phyloP scores from a whole-genome alignment of 2,113 vertebrate species.

The Fulmarus glacialis region DNA sequence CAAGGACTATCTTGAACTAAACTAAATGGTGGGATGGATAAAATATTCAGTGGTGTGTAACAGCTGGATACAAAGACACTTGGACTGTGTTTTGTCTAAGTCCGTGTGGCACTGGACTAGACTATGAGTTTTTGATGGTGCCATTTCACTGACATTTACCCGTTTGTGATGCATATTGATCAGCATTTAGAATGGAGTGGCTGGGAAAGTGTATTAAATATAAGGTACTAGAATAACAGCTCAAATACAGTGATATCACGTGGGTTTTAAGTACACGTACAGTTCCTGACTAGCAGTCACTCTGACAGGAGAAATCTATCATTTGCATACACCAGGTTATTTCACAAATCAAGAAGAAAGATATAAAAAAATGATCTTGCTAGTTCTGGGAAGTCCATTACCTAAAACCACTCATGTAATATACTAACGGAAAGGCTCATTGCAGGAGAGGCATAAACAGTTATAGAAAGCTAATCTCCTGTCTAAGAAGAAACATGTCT shows the following conservation, averaged over 20 bases:
- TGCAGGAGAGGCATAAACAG: neutral
- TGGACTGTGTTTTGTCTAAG: neutral
- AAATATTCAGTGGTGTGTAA: neutral
- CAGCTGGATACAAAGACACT: neutral
- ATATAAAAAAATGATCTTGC: neutral
- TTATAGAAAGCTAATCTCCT: neutral
- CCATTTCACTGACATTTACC: neutral
- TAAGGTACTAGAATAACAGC: neutral
- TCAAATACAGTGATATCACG: neutral
- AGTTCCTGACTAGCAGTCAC: neutral
- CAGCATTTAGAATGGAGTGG: neutral
- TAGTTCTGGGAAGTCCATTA: neutral
- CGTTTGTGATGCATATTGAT: neutral
- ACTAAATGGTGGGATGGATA: neutral
- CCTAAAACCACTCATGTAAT: neutral
- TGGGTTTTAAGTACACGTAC: accelerated
- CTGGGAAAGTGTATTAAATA: neutral
- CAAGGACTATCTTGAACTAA: neutral
- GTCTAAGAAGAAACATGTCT: neutral
- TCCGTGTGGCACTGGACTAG: neutral
- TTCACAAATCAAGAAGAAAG: neutral
- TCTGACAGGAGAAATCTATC: neutral
- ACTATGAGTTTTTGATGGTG: neutral
- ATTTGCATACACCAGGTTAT: neutral
- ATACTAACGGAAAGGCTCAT: neutral